These are phyloP conservation scores for Cepphus grylle DNA, from an alignment of 2,113 vertebrate genomes.

Conservation along the genomic window DNA sequence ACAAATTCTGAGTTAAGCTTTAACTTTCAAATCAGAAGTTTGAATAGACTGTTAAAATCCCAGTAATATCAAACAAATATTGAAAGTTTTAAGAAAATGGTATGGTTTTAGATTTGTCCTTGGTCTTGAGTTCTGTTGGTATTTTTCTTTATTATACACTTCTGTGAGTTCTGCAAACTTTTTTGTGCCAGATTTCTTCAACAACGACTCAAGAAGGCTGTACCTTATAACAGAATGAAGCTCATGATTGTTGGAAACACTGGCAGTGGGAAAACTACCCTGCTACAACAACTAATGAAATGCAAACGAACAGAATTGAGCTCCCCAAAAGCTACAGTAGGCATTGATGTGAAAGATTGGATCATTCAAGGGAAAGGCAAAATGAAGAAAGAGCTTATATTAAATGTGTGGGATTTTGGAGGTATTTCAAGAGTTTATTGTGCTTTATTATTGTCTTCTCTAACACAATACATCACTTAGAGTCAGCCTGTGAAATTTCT, in stretches of 20 bases:
- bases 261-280: conserved; percentile 89
- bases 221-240: conserved; percentile 94
- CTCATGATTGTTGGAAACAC: conserved; percentile 92
- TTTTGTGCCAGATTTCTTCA: conserved; percentile 87
- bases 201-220: conserved; percentile 93
- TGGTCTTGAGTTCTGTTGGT: neutral
- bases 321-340: conserved; percentile 59
- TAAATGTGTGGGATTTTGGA: conserved; percentile 97
- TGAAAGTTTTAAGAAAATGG: neutral
- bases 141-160: neutral
- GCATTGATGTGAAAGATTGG: conserved; percentile 93
- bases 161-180: neutral
- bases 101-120: neutral
- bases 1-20: neutral
- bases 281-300: conserved; percentile 90
- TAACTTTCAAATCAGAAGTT: neutral
- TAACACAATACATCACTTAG: neutral
- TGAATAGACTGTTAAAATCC: neutral
- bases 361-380: conserved; percentile 79
- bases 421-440: conserved; percentile 69
- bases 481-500: neutral
- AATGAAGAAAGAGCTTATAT: conserved; percentile 80
- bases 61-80: neutral
- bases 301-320: conserved; percentile 73
- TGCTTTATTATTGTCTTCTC: neutral